Percentiles rank a stretch among this genome's conserved stretches.
Evolutionary conservation across 2,113 vertebrate genomes (phyloP).

Genomic region (Peromyscus leucopus): DNA sequence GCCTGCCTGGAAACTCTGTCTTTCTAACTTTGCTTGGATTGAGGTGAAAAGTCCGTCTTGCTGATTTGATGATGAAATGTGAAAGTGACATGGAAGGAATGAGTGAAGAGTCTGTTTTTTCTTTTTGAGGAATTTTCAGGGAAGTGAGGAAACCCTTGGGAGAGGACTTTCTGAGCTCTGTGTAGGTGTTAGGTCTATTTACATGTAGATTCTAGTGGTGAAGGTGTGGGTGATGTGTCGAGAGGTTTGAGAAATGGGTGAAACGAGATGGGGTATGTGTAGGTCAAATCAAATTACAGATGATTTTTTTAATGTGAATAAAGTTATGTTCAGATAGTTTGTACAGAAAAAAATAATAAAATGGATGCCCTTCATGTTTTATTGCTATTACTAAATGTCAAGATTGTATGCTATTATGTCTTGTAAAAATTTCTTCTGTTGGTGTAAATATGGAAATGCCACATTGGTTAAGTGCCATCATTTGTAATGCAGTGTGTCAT

Average conservation of each 20-base stretch:
- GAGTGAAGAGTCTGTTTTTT: constrained; percentile 84
- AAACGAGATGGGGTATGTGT: constrained; percentile 89
- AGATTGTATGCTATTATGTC: constrained; percentile 94
- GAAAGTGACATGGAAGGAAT: constrained; percentile 93
- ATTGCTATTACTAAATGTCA: constrained; percentile 94
- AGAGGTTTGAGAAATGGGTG: constrained; percentile 91
- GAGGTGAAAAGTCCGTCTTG: constrained; percentile 81
- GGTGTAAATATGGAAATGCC: constrained; percentile 97
- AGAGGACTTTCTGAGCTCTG: constrained; percentile 86
- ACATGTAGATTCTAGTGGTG: constrained; percentile 92
- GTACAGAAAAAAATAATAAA: constrained; percentile 93
- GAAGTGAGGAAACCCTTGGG: constrained; percentile 82
- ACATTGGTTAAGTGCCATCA: constrained; percentile 94
- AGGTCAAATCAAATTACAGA: constrained; percentile 92
- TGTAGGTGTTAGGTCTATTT: constrained; percentile 92
- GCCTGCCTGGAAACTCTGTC: constrained; percentile 84
- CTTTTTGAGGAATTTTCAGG: constrained; percentile 85
- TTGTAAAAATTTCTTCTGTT: constrained; percentile 97
- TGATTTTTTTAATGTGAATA: constrained; percentile 90
- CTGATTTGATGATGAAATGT: constrained; percentile 86
- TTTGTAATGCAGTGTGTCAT: constrained; percentile 94
- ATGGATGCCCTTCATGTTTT: constrained; percentile 92
- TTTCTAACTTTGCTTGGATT: constrained; percentile 83
- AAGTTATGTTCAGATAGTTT: constrained; percentile 95
- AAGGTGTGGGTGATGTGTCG: constrained; percentile 93